Percentiles rank a stretch among this genome's conserved stretches.
phyloP scores from a whole-genome alignment of 92 coral and sea anemone species.

The Zoanthus solanderi region DNA sequence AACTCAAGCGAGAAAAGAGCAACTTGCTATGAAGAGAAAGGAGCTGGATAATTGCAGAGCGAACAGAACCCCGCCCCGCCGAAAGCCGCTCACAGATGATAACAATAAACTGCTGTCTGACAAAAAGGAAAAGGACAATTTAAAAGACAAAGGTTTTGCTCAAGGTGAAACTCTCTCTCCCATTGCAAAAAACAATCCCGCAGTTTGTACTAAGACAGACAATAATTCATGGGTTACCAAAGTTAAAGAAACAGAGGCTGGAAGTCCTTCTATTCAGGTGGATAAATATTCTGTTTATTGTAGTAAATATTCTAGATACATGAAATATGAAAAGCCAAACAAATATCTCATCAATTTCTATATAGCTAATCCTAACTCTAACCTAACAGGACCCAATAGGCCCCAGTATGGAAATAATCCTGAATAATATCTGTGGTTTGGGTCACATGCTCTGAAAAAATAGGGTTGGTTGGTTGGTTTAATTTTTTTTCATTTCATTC shows the following conservation, averaged over 20 bases:
- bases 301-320: no score
- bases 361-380: no score
- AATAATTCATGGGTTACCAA: constrained; percentile 22
- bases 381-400: no score
- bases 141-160: neutral
- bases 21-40: constrained; percentile 83
- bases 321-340: no score
- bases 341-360: no score
- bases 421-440: no score
- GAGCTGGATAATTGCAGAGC: constrained; percentile 89
- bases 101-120: constrained; percentile 53
- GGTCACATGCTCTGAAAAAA: no score
- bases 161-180: constrained; percentile 42
- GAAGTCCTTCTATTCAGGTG: constrained; percentile 91
- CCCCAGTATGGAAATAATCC: no score
- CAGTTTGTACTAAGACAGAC: constrained; percentile 38
- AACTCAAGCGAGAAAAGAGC: constrained; percentile 94
- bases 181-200: constrained; percentile 66
- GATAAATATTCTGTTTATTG: no score
- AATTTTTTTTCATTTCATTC: no score
- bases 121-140: neutral
- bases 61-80: constrained; percentile 78
- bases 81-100: constrained; percentile 86
- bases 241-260: constrained; percentile 57
- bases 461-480: no score